phyloP scores from a whole-genome alignment of 2,888 invertebrate genomes.

The Trachelus tabidus region DNA sequence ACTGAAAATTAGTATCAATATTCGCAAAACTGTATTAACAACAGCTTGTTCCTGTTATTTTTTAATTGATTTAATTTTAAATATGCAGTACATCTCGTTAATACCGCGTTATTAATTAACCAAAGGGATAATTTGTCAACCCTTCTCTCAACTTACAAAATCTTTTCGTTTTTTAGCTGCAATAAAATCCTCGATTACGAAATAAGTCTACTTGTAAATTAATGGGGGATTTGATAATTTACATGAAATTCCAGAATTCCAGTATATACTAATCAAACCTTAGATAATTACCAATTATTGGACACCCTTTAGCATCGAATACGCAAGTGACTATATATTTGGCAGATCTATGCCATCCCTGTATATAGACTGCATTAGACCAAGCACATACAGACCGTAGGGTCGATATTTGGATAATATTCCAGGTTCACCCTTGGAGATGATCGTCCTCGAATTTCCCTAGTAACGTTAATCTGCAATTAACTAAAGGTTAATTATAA shows the following conservation, averaged over 20 bases:
- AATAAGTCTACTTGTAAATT: not conserved
- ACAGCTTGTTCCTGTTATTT: no score
- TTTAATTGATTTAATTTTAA: constrained; percentile 28
- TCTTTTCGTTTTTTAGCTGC: not conserved
- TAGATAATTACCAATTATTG: not conserved
- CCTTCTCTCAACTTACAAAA: not conserved
- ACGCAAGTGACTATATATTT: not conserved
- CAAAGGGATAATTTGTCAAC: not conserved
- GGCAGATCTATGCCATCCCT: not conserved
- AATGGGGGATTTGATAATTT: not conserved
- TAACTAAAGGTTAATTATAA: not conserved
- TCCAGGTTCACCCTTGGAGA: not conserved
- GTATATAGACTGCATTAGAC: not conserved
- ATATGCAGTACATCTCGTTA: constrained; percentile 16
- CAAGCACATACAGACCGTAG: not conserved
- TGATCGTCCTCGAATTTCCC: not conserved
- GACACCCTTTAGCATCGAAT: not conserved
- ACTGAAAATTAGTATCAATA: no score
- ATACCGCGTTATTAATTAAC: not conserved
- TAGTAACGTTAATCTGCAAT: not conserved
- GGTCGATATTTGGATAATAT: not conserved
- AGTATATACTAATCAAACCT: not conserved
- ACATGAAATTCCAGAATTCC: not conserved
- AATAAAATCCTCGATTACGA: no score
- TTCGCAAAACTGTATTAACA: no score